phyloP scores from a whole-genome alignment of 2,888 invertebrate genomes.

The Platycheirus rosarum region DNA sequence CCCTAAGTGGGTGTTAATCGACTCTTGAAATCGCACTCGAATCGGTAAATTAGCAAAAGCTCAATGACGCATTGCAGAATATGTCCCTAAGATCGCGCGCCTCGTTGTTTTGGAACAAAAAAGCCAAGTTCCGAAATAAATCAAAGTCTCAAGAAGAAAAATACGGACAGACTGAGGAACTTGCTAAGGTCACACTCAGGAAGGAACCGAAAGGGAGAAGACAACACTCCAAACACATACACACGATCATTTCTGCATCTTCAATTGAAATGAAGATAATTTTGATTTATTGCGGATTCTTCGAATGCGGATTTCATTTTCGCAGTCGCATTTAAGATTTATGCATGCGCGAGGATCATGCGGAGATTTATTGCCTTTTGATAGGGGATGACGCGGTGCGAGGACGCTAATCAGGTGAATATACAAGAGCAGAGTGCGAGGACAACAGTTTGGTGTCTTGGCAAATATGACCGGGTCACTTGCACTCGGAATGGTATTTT shows the following conservation, averaged over 20 bases:
- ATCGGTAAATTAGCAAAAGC: conserved; percentile 53
- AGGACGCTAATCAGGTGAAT: conserved; percentile 55
- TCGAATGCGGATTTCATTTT: conserved; percentile 56
- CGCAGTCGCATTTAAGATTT: conserved; percentile 58
- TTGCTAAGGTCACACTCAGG: not conserved
- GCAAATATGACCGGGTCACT: conserved; percentile 10
- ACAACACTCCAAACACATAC: not conserved
- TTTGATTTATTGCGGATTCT: conserved; percentile 69
- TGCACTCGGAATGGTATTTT: not conserved
- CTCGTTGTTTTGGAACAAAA: conserved; percentile 22
- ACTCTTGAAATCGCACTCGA: not conserved
- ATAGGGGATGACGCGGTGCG: conserved; percentile 61
- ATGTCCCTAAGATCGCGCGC: conserved; percentile 8
- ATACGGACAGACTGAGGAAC: not conserved
- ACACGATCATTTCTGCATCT: conserved; percentile 43
- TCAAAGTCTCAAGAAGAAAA: conserved; percentile 31
- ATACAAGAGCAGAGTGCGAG: conserved; percentile 43
- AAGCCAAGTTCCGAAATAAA: conserved; percentile 52
- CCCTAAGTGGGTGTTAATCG: conserved; percentile 49
- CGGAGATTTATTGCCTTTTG: conserved; percentile 68
- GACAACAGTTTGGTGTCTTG: conserved; percentile 6
- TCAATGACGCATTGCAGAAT: conserved; percentile 55
- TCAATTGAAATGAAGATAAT: conserved; percentile 71
- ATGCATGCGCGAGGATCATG: conserved; percentile 65
- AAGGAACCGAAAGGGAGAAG: not conserved